These are phyloP conservation scores for Phodopus roborovskii DNA, from an alignment of 2,113 vertebrate species.

Conservation along the genomic window DNA sequence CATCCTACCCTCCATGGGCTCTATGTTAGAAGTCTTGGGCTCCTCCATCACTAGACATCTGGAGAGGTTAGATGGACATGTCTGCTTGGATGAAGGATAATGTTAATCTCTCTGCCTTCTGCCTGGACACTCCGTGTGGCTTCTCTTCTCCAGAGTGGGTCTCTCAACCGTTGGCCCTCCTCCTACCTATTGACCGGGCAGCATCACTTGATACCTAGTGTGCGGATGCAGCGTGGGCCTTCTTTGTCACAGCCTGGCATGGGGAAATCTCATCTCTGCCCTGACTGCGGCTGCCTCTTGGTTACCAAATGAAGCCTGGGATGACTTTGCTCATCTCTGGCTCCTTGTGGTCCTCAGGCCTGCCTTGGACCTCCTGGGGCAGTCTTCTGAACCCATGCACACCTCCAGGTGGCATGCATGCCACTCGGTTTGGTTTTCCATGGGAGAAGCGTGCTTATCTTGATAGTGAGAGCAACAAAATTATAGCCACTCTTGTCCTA, in stretches of 20 bases:
- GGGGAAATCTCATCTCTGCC: background rate
- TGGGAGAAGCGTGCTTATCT: no score
- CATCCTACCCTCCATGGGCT: background rate
- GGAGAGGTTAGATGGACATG: background rate
- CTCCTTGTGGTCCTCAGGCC: no score
- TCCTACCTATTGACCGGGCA: accelerated
- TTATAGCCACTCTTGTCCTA: background rate
- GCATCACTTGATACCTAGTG: no score
- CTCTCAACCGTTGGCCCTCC: background rate
- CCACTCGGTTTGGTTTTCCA: no score
- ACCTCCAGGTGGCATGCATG: background rate
- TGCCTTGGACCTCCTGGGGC: no score
- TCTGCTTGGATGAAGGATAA: background rate
- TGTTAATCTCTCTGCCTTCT: no score
- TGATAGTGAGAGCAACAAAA: background rate
- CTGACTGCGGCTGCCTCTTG: background rate
- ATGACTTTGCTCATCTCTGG: background rate
- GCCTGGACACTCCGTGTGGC: background rate
- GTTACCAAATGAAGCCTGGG: no score
- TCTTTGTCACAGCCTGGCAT: background rate
- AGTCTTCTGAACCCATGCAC: background rate
- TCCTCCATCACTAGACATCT: no score
- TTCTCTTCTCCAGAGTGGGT: background rate
- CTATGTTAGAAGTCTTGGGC: background rate
- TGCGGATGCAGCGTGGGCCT: accelerated